A percentile compares a stretch with the other conserved stretches of the same genome.
Evolutionary conservation across 1,140 invertebrate species (phyloP).

Genomic region (Conopomorpha cramerella): DNA sequence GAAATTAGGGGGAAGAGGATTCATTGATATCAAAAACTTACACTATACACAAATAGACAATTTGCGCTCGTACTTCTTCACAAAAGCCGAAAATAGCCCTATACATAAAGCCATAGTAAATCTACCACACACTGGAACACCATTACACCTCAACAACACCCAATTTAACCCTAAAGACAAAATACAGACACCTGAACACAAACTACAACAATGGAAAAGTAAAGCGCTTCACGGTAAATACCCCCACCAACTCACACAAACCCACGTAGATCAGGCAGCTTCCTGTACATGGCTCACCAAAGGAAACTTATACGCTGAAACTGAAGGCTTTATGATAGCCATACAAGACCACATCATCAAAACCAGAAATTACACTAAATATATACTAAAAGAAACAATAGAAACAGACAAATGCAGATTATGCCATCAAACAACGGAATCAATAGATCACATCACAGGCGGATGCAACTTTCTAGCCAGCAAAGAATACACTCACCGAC

Average conservation of each 20-base stretch:
- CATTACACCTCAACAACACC: too few relatives aligned
- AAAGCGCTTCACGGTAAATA: too few relatives aligned
- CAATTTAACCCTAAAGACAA: neutral
- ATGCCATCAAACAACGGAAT: neutral
- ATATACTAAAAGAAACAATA: neutral
- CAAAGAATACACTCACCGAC: too few relatives aligned
- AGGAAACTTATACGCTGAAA: too few relatives aligned
- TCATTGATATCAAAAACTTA: neutral
- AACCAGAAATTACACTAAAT: neutral
- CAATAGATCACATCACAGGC: too few relatives aligned
- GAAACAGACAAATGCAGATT: neutral
- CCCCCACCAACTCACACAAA: too few relatives aligned
- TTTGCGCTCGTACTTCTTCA: too few relatives aligned
- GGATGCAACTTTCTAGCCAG: neutral
- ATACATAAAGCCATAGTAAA: neutral
- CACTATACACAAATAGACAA: neutral
- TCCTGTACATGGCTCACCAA: neutral
- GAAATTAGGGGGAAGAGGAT: neutral
- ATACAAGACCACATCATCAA: too few relatives aligned
- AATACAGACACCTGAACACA: neutral
- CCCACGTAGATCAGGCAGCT: neutral
- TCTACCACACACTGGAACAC: too few relatives aligned
- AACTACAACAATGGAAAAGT: neutral
- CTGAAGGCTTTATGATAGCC: too few relatives aligned
- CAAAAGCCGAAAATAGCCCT: too few relatives aligned